Evolutionary conservation across 2,797 vertebrate species (phyloP), one percentile per base, ranked within the genome.

Genomic region (Ispidina lecontei): DNA sequence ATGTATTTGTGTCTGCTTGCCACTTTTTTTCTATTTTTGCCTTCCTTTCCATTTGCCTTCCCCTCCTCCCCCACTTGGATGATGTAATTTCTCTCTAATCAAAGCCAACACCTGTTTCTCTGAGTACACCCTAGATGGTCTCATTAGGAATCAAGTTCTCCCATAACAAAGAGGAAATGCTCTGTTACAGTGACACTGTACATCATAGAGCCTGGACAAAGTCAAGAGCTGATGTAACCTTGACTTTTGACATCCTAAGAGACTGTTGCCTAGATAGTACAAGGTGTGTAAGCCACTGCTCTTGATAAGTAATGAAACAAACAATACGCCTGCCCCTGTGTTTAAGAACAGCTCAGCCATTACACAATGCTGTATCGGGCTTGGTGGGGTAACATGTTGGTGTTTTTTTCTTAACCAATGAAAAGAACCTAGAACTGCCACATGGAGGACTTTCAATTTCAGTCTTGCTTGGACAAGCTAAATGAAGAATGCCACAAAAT

Each of bases 11-110:
- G 98, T 98, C 97, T 98, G 97, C 97, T 98, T 98, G 96, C 97
- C 97, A 97, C 96, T 97, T 97, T 96, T 96, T 97, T 92, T 90
- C 72, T 82, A 71, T 93, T 96, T 96, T 95, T 91, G 85, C 91
- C 37, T 39, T 39, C 37, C 37, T 39, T 39, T 39, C 37, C 37
- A 39, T 39, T 39, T 39, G 37, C 37, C 37, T 39, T 39, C 37
- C 74, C 35, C 31, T 94, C 62, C 78, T 95, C 92, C 94, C 79
- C 86, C 89, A 68, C 89, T 73, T 67, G 84, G 94, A 98, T 98
- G 97, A 99, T 98, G 98, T 98, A 97, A 98, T 98, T 97, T 96
- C 96, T 95, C 94, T 97, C 90, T 98, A 98, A 98, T 98, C 98
- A 98, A 97, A 98, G 96, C 96, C 97, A 98, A 97, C 98, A 98